phyloP scores from a whole-genome alignment of 92 coral and sea anemone species.

The Siderastrea siderea region DNA sequence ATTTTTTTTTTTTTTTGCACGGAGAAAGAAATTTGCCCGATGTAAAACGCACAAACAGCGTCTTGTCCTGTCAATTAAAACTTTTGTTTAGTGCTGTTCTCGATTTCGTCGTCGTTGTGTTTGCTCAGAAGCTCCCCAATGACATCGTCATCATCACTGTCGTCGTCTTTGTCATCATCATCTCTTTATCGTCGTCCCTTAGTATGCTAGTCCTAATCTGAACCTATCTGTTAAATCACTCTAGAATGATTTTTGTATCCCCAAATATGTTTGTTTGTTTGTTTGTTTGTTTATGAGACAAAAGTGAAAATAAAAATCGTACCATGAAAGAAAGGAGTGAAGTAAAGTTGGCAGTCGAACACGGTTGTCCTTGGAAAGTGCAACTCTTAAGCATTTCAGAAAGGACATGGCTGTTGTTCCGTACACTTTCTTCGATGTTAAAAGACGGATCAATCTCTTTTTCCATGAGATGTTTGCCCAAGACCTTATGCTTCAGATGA shows the following conservation, averaged over 20 bases:
- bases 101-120: no score
- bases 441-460: slow-evolving; percentile 29
- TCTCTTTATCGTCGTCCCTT: no score
- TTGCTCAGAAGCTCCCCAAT: neutral
- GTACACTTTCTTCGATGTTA: slow-evolving; percentile 59
- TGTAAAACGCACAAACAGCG: no score
- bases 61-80: no score
- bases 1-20: no score
- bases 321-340: slow-evolving; percentile 53
- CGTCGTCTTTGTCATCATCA: neutral
- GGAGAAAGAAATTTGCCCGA: no score
- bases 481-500: neutral
- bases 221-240: no score
- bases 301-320: neutral
- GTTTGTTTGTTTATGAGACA: neutral
- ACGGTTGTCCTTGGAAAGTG: slow-evolving; percentile 10
- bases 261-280: no score
- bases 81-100: no score
- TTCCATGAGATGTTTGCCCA: neutral
- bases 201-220: no score
- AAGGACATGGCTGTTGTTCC: slow-evolving; percentile 45
- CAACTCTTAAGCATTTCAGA: slow-evolving; percentile 57
- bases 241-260: no score
- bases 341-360: slow-evolving; percentile 55
- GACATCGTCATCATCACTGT: neutral